phyloP scores from a whole-genome alignment of 2,113 vertebrate species.

The Equus przewalskii region DNA sequence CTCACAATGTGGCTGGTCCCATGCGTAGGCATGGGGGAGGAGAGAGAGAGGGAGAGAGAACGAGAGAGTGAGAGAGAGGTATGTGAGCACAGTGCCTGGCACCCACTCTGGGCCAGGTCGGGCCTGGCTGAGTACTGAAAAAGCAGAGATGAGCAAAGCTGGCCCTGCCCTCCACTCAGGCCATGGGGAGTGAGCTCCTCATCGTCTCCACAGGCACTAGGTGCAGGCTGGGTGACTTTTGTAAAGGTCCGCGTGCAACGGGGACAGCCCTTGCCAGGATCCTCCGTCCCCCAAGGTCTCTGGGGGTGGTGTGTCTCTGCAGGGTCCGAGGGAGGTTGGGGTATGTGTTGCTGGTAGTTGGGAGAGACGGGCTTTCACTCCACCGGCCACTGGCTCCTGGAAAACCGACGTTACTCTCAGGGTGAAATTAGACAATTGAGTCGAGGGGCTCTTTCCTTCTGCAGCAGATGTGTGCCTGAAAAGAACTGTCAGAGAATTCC shows the following conservation, averaged over 20 bases:
- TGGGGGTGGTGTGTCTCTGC: fast-evolving
- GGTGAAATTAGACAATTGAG: not conserved
- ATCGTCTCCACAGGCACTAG: not conserved
- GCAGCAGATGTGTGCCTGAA: not conserved
- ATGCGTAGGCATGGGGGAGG: fast-evolving
- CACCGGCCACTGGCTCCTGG: not conserved
- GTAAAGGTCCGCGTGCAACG: not conserved
- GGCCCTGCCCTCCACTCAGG: not conserved
- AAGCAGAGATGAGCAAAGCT: not conserved
- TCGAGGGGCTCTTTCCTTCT: not conserved
- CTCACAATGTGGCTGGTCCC: fast-evolving
- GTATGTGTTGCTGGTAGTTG: not conserved
- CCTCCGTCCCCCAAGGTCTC: not conserved
- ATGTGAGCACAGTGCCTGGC: not conserved
- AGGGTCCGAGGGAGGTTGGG: not conserved
- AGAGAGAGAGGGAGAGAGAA: not conserved
- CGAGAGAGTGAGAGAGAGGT: not conserved
- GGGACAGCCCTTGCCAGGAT: too few species aligned
- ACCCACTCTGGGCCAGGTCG: not conserved
- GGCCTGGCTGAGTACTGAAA: not conserved
- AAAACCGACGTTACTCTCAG: not conserved
- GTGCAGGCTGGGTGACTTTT: not conserved
- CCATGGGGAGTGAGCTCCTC: fast-evolving
- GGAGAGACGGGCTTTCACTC: too few species aligned
- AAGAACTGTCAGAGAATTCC: not conserved